Percentiles rank a stretch among this genome's conserved stretches.
Evolutionary conservation across 2,888 invertebrate species (phyloP).

Genomic region (Caenorhabditis wallacei): DNA sequence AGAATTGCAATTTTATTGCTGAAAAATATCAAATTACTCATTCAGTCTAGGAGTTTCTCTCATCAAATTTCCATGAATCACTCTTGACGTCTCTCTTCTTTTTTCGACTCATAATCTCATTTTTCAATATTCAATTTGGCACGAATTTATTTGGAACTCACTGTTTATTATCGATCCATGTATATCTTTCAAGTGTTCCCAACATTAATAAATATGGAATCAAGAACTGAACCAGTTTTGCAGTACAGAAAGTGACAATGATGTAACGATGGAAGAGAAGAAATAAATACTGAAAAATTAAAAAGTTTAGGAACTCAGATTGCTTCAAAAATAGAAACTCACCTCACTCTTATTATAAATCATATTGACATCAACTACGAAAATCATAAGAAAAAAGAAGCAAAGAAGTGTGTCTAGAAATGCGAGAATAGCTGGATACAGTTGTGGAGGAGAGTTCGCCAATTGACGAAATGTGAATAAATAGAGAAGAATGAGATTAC

Average conservation of each 20-base stretch:
- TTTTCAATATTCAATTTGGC: slow-evolving; percentile 22
- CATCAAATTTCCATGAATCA: slow-evolving; percentile 26
- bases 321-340: slow-evolving; percentile 6
- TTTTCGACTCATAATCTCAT: slow-evolving; percentile 10
- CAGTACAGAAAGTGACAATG: slow-evolving; percentile 63
- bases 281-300: slow-evolving; percentile 73
- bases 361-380: slow-evolving; percentile 77
- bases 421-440: slow-evolving; percentile 76
- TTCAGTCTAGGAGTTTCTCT: not conserved
- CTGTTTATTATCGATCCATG: slow-evolving; percentile 75
- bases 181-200: slow-evolving; percentile 76
- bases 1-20: slow-evolving; percentile 68
- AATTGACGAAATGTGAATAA: slow-evolving; percentile 71
- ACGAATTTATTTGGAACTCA: slow-evolving; percentile 56
- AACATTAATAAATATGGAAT: slow-evolving; percentile 78
- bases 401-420: slow-evolving; percentile 75
- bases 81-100: not conserved
- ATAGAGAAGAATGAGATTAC: slow-evolving; percentile 72
- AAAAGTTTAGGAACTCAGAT: not conserved
- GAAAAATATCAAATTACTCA: slow-evolving; percentile 39
- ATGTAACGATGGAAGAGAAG: slow-evolving; percentile 77
- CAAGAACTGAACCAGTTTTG: slow-evolving; percentile 75
- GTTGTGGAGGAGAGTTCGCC: slow-evolving; percentile 73
- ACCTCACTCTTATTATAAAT: slow-evolving; percentile 74
- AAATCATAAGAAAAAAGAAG: slow-evolving; percentile 74